Conservation (phyloP, 2,113 vertebrate genomes). For the Ophiodon elongatus region DNA sequence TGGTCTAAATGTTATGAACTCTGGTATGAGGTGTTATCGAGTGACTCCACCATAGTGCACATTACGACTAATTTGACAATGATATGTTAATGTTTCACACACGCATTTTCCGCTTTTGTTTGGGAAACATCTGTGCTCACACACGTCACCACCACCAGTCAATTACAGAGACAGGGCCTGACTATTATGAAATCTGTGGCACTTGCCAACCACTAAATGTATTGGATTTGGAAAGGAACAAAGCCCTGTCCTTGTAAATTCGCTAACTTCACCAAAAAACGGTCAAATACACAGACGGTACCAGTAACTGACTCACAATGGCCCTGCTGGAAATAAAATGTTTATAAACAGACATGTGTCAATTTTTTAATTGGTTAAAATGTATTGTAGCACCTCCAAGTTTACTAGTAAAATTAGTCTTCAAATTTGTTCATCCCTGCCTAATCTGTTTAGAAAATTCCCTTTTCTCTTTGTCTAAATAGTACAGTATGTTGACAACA, state of each 20-base stretch:
- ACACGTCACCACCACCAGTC: background rate
- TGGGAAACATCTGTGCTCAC: background rate
- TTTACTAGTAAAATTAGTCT: conserved; percentile 11
- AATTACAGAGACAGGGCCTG: conserved; percentile 14
- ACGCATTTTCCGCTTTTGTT: conserved; percentile 6
- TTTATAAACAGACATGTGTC: conserved; percentile 11
- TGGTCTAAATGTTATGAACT: background rate
- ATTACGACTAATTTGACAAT: conserved; percentile 2
- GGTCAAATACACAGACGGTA: background rate
- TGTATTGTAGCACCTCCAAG: conserved; percentile 10
- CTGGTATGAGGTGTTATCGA: background rate
- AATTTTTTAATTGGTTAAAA: background rate
- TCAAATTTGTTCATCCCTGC: background rate
- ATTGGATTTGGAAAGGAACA: conserved; percentile 49
- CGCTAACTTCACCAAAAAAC: conserved; percentile 11
- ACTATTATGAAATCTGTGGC: conserved; percentile 10
- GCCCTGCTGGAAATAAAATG: conserved; percentile 21
- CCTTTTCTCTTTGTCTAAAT: background rate
- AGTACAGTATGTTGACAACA: background rate
- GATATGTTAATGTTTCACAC: conserved; percentile 13
- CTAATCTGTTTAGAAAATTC: conserved; percentile 13
- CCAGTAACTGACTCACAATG: conserved; percentile 43
- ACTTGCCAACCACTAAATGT: conserved; percentile 23
- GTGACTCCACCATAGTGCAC: background rate
- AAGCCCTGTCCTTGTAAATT: conserved; percentile 29